Evolutionary conservation across 2,113 vertebrate genomes (phyloP), one percentile per base, ranked within the genome.

Genomic region (Gavialis gangeticus): DNA sequence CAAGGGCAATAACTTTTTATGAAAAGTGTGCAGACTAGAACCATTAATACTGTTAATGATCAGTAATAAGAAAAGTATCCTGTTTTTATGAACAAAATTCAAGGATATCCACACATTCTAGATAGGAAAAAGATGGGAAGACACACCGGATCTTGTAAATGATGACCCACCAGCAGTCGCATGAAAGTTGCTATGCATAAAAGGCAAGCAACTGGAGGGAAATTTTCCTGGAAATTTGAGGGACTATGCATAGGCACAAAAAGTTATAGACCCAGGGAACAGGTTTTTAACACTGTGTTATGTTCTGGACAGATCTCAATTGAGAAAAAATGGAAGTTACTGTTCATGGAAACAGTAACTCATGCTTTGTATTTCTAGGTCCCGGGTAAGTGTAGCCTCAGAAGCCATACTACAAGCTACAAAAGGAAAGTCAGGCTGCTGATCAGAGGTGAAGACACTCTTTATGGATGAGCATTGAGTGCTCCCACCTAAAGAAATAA

Each of bases 11-110:
- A 83, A 75, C 84, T 76, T 71, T 71, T 57, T 11, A 78, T 28
- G 12, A 92, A 91, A 94, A 95, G 91, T 15, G 1, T 7, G 92
- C 22, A 58, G n/a, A 85, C n/a, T 75, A 69, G 83, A 96, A 73
- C 56, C 54, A 93, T 87, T 83, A 87, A 84, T 69, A 71, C 59
- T 79, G 30, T 83, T 30, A 24, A 58, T 92, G 34, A 55, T 85
- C 88, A 82, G 28, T 95, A 83, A 0, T 30, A 55, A 96, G 28
- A 9, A 82, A 85, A 19, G 54, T 6, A 81, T 93, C 79, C 27
- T 82, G 79, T 75, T 89, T 11, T 81, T 91, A 79, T 66, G 78
- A 76, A 92, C 46, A 90, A 46, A 30, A 46, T 25, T 75, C 10
- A 17, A 62, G n/a, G 64, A 82, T 83, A 90, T 93, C 57, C n/a